Conservation (phyloP, 2,113 vertebrate species). For the Cromileptes altivelis region DNA sequence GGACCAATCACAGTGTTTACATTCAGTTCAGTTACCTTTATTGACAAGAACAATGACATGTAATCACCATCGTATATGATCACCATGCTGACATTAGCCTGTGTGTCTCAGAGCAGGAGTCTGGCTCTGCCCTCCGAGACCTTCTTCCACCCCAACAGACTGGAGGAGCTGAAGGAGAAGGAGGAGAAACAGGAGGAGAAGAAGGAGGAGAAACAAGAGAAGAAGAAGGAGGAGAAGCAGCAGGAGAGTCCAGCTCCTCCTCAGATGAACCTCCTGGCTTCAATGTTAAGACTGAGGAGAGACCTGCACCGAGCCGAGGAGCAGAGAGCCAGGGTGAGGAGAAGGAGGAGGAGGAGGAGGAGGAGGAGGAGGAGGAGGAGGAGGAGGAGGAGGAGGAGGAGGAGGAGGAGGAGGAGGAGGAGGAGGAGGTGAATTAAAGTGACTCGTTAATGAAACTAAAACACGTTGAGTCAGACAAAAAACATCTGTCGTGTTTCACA, state of each 20-base stretch:
- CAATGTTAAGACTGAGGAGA: conserved; percentile 86
- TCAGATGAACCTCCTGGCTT: conserved; percentile 84
- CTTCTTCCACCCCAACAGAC: conserved; percentile 35
- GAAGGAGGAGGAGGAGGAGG: background rate
- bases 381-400: conserved; percentile 15
- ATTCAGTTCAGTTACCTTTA: no score
- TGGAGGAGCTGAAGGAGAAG: conserved; percentile 38
- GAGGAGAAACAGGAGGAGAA: background rate
- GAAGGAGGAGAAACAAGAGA: background rate
- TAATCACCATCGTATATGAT: no score
- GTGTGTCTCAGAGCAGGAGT: conserved; percentile 60
- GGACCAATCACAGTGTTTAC: no score
- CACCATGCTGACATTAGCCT: background rate
- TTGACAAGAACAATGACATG: no score
- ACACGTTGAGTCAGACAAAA: no score
- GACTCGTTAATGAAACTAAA: no score
- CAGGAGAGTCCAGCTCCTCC: conserved; percentile 42
- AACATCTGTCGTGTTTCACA: no score
- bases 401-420: background rate
- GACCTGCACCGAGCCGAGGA: conserved; percentile 86
- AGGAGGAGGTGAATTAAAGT: no score
- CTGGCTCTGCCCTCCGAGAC: conserved; percentile 42
- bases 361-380: no score
- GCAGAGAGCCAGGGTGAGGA: conserved; percentile 85
- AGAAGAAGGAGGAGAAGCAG: conserved; percentile 54